Evolutionary conservation across 2,113 vertebrate species (phyloP).

Genomic region (Dromas ardeola): DNA sequence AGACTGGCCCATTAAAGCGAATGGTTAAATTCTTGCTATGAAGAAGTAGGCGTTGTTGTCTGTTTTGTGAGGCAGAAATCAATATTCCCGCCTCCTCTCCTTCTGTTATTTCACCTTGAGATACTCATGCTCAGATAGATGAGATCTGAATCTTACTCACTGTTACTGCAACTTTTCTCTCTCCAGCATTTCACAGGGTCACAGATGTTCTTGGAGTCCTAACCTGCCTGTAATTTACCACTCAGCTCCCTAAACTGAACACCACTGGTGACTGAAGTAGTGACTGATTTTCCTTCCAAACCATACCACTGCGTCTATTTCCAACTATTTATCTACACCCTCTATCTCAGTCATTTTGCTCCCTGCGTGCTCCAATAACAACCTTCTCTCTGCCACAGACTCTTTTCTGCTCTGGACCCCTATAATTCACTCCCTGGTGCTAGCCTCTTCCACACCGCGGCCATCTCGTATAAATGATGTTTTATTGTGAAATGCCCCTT

Average conservation of each 20-base stretch:
- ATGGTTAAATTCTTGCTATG: slow-evolving; percentile 47
- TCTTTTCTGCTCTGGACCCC: slow-evolving; percentile 5
- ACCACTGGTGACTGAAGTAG: neutral
- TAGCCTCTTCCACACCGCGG: neutral
- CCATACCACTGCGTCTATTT: neutral
- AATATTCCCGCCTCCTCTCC: slow-evolving; percentile 60
- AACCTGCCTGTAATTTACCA: slow-evolving; percentile 34
- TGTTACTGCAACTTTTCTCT: slow-evolving; percentile 14
- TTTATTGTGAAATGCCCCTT: neutral
- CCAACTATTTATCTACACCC: slow-evolving; percentile 15
- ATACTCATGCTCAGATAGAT: slow-evolving; percentile 41
- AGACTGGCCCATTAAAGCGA: slow-evolving; percentile 32
- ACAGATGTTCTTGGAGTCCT: neutral
- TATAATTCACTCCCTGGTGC: slow-evolving; percentile 27
- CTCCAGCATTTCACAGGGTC: slow-evolving; percentile 30
- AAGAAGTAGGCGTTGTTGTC: slow-evolving; percentile 66
- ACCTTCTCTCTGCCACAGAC: neutral
- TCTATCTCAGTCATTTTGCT: slow-evolving; percentile 3
- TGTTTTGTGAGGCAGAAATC: slow-evolving; percentile 66
- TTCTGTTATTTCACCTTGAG: slow-evolving; percentile 61
- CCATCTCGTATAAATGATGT: neutral
- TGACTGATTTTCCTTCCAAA: slow-evolving; percentile 31
- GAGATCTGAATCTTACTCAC: slow-evolving; percentile 52
- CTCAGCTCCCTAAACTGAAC: slow-evolving; percentile 1
- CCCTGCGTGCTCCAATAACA: slow-evolving; percentile 38